These are phyloP conservation scores for Parapristionchus giblindavisi DNA, from an alignment of 2,888 invertebrate genomes.

Conservation along the genomic window DNA sequence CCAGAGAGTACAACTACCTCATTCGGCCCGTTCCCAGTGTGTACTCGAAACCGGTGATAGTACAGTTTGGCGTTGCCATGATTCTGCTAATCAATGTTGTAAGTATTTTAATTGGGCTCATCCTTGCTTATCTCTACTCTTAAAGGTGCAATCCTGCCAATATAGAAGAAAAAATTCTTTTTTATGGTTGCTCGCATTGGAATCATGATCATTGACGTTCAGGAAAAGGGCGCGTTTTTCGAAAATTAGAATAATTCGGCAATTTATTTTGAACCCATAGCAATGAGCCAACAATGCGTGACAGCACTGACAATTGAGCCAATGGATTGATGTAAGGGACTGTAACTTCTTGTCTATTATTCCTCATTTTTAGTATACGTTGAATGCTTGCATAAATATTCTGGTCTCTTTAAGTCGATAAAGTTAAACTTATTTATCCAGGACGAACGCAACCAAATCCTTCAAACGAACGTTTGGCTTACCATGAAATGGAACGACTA, in stretches of 20 bases:
- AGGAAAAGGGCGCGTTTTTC: too few relatives aligned
- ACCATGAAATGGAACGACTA: slow-evolving; percentile 70
- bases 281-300: too few relatives aligned
- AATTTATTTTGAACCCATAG: too few relatives aligned
- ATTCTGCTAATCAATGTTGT: slow-evolving; percentile 74
- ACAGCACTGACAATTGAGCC: too few relatives aligned
- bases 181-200: too few relatives aligned
- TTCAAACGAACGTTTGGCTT: slow-evolving; percentile 70
- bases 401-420: neutral
- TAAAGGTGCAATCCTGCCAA: too few relatives aligned
- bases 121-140: slow-evolving; percentile 69
- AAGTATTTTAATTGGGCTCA: slow-evolving; percentile 70
- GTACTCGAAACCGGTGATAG: slow-evolving; percentile 55
- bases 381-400: neutral
- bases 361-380: neutral
- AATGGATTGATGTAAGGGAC: too few relatives aligned
- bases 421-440: slow-evolving; percentile 42
- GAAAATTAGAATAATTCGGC: too few relatives aligned
- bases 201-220: too few relatives aligned
- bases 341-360: neutral
- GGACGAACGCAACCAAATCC: slow-evolving; percentile 69
- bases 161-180: too few relatives aligned
- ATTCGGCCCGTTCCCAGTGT: slow-evolving; percentile 73
- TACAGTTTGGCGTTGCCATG: slow-evolving; percentile 72
- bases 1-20: slow-evolving; percentile 73